Conservation (phyloP, 2,888 invertebrate species). For the Mantis religiosa region DNA sequence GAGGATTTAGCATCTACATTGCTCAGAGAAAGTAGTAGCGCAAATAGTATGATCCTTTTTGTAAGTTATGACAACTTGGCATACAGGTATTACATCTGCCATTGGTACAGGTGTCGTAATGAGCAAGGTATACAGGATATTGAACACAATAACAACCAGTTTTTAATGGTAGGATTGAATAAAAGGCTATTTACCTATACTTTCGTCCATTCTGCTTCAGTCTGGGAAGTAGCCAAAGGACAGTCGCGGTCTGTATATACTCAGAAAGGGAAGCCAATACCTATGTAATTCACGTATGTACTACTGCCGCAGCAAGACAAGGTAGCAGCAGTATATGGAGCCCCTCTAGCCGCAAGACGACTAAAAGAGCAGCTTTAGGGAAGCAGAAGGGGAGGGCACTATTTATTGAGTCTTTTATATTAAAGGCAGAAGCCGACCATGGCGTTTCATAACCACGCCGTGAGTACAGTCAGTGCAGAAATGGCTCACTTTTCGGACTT, state of each 20-base stretch:
- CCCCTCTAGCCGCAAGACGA: neutral
- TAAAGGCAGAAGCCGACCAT: constrained; percentile 10
- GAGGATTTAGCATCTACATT: too few relatives aligned
- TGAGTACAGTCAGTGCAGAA: neutral
- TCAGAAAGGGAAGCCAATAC: neutral
- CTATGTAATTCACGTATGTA: neutral
- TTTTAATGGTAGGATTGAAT: too few relatives aligned
- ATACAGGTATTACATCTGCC: too few relatives aligned
- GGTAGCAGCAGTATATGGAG: neutral
- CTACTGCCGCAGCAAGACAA: neutral
- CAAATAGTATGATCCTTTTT: too few relatives aligned
- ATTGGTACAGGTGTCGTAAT: too few relatives aligned
- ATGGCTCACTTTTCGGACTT: neutral
- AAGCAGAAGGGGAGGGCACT: neutral
- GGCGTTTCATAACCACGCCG: constrained; percentile 5
- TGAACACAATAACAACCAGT: too few relatives aligned
- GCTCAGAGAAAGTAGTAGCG: too few relatives aligned
- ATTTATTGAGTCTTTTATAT: constrained; percentile 22
- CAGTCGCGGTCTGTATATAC: neutral
- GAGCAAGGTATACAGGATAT: too few relatives aligned
- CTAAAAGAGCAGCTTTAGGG: neutral
- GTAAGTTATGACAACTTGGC: too few relatives aligned
- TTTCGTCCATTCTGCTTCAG: neutral
- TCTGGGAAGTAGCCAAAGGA: neutral
- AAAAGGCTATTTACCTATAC: too few relatives aligned